These are phyloP conservation scores for Narcine bancroftii DNA, from an alignment of 2,113 vertebrate genomes.

Conservation along the genomic window DNA sequence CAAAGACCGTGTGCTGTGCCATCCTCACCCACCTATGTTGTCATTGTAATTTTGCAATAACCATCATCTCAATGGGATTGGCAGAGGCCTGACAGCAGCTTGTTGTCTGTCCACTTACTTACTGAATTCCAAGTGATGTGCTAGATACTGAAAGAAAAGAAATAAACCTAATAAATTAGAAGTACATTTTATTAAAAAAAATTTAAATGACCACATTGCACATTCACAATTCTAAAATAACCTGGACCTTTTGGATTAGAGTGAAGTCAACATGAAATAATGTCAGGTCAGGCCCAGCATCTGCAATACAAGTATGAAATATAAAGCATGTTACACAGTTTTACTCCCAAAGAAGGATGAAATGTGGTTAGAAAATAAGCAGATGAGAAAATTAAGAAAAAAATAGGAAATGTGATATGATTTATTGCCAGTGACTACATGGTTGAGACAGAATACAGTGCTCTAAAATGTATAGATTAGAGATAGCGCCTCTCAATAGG, in stretches of 20 bases:
- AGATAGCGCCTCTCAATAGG: too few species aligned
- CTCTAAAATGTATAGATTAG: too few species aligned
- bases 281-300: background rate
- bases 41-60: background rate
- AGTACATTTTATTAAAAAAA: background rate
- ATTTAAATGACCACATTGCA: background rate
- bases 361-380: background rate
- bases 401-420: background rate
- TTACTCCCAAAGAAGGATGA: background rate
- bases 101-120: background rate
- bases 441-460: too few species aligned
- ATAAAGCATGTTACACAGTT: background rate
- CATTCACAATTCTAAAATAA: background rate
- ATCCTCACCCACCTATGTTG: background rate
- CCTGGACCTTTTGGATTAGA: background rate
- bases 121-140: background rate
- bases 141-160: background rate
- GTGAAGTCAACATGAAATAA: background rate
- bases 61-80: background rate
- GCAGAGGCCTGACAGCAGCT: background rate
- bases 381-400: background rate
- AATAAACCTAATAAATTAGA: background rate
- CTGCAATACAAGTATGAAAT: background rate
- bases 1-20: background rate
- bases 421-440: too few species aligned